These are phyloP conservation scores for Scaeva pyrastri DNA, from an alignment of 2,888 invertebrate species.

Conservation along the genomic window DNA sequence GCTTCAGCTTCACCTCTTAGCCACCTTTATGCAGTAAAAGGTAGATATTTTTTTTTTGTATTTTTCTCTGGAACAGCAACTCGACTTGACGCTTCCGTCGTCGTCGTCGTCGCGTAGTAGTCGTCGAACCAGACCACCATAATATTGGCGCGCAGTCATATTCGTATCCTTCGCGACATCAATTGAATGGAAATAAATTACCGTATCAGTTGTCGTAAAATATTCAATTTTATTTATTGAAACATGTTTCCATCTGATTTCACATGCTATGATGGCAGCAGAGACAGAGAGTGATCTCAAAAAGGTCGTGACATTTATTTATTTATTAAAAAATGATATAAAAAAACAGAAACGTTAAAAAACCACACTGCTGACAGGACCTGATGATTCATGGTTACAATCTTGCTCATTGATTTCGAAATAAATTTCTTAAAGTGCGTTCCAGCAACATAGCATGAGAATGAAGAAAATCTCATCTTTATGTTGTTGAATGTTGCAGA, in stretches of 20 bases:
- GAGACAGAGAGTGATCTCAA: conserved; percentile 28
- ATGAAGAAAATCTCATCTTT: no score
- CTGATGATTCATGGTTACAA: conserved; percentile 4
- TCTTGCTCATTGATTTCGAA: conserved; percentile 3
- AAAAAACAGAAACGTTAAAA: conserved; percentile 1
- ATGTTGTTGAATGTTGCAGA: no score
- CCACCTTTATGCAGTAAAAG: conserved; percentile 5
- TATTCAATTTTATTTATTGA: conserved; percentile 72
- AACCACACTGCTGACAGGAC: not conserved
- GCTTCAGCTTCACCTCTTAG: conserved; percentile 20
- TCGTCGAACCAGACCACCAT: conserved; percentile 11
- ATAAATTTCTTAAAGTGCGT: conserved; percentile 1
- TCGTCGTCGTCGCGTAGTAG: no score
- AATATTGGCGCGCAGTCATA: conserved; percentile 67
- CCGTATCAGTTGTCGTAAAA: conserved; percentile 75
- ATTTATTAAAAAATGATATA: conserved; percentile 36
- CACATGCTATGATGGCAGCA: conserved; percentile 32
- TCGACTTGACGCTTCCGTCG: conserved; percentile 11
- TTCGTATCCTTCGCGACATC: conserved; percentile 75
- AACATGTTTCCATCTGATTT: conserved; percentile 72
- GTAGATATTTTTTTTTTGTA: not conserved
- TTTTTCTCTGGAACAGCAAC: conserved; percentile 1
- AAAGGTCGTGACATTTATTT: conserved; percentile 67
- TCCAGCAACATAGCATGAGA: not conserved
- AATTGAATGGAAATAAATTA: conserved; percentile 75